Percentiles rank a stretch among this genome's conserved stretches.
These are phyloP conservation scores for Hyperoodon ampullatus DNA, from an alignment of 2,113 vertebrate species.

Conservation along the genomic window DNA sequence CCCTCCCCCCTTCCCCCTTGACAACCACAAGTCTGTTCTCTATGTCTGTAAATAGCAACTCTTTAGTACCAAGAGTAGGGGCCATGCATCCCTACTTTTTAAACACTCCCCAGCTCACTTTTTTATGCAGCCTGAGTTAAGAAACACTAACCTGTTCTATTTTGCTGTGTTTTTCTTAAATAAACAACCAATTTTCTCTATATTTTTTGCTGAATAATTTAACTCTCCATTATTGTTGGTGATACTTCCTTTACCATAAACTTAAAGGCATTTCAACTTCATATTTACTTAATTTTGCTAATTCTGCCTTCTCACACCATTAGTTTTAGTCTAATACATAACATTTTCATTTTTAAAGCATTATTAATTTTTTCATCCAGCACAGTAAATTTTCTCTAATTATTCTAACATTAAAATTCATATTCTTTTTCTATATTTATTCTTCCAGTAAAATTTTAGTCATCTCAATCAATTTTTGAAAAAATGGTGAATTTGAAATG, in stretches of 20 bases:
- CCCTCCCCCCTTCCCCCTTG: not conserved
- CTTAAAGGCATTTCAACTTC: not conserved
- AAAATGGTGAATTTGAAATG: not conserved
- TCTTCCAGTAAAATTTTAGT: not conserved
- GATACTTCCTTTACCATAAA: not conserved
- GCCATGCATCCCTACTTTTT: not conserved
- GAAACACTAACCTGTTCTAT: not conserved
- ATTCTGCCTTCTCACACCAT: not conserved
- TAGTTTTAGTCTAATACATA: not conserved
- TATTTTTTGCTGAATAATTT: not conserved
- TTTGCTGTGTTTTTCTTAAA: not conserved
- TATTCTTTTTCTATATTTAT: not conserved
- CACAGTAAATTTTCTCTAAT: not conserved
- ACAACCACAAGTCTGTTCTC: not conserved
- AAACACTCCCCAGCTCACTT: not conserved
- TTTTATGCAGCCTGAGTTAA: not conserved
- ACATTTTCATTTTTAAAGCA: conserved; percentile 1
- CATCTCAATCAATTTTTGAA: not conserved
- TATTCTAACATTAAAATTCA: not conserved
- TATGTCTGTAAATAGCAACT: not conserved
- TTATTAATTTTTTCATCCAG: not conserved
- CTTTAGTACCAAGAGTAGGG: not conserved
- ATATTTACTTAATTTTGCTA: not conserved
- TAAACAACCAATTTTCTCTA: not conserved
- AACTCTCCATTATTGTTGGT: not conserved